Percentiles rank a stretch among this genome's conserved stretches.
These are phyloP conservation scores for Paralinhomoeus sp. DNA, from an alignment of 2,888 invertebrate species.

Conservation along the genomic window DNA sequence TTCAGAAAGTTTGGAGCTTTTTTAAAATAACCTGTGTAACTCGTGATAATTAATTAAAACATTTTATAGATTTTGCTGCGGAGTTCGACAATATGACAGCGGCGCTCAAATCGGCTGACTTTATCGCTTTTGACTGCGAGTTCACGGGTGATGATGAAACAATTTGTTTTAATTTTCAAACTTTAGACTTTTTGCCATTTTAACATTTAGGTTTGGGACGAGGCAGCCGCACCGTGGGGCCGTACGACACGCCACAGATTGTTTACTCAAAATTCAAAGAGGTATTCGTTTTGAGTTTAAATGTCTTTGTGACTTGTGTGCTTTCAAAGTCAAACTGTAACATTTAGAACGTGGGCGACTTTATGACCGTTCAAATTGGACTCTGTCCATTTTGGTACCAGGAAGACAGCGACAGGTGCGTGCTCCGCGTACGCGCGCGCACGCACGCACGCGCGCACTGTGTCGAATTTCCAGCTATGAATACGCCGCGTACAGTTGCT, in stretches of 20 bases:
- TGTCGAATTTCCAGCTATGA: conserved; percentile 10
- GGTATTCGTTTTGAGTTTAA: not conserved
- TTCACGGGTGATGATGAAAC: conserved; percentile 1
- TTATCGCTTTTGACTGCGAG: conserved; percentile 3
- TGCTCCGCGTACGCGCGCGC: no score
- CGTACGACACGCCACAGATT: conserved; percentile 1
- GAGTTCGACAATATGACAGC: not conserved
- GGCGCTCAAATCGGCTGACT: not conserved
- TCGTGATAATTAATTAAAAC: no score
- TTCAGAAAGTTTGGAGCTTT: no score
- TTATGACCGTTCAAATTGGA: conserved; percentile 1
- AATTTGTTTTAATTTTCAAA: no score
- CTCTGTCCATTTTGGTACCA: not conserved
- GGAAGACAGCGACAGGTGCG: not conserved
- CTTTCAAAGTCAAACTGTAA: not conserved
- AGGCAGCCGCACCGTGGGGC: not conserved
- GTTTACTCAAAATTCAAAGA: not conserved
- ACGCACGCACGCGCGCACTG: no score
- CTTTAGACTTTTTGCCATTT: no score
- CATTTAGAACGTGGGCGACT: conserved; percentile 1
- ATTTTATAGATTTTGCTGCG: conserved; percentile 3
- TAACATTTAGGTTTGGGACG: not conserved
- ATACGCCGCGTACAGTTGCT: conserved; percentile 26
- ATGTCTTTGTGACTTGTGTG: not conserved
- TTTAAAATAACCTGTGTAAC: no score